Conservation (phyloP, 2,797 vertebrate genomes). For the Denticeps clupeoides region DNA sequence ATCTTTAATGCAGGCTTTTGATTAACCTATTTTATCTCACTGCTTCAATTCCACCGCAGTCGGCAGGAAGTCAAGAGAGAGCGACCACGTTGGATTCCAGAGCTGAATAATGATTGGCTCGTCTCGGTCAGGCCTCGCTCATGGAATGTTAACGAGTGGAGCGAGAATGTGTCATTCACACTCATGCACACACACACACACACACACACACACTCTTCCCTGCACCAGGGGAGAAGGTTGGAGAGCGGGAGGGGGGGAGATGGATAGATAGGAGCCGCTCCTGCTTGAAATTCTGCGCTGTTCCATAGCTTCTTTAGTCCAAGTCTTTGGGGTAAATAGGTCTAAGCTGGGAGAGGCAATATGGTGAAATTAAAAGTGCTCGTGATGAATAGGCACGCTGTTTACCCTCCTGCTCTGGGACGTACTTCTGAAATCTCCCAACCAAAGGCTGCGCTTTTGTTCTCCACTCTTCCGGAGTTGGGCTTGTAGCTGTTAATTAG, state of each 20-base stretch:
- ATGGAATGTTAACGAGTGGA: conserved; percentile 25
- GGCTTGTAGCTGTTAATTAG: too few relatives aligned
- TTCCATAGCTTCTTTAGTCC: conserved; percentile 11
- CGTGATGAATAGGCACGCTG: conserved; percentile 28
- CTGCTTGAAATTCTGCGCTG: conserved; percentile 28
- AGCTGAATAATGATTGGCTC: conserved; percentile 25
- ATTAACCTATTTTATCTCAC: conserved; percentile 23
- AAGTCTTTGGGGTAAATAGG: conserved; percentile 24
- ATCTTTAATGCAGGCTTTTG: conserved; percentile 21
- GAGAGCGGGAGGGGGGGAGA: neutral
- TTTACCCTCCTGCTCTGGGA: neutral
- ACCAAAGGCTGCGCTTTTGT: too few relatives aligned
- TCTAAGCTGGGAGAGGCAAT: conserved; percentile 23
- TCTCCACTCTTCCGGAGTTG: too few relatives aligned
- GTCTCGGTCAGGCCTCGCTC: conserved; percentile 2
- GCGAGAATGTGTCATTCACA: conserved; percentile 16
- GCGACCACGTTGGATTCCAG: conserved; percentile 10
- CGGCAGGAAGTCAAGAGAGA: conserved; percentile 17
- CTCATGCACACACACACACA: neutral
- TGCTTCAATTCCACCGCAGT: conserved; percentile 21
- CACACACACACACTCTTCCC: neutral
- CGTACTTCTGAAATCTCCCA: neutral
- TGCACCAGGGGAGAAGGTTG: neutral
- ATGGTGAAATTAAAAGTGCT: conserved; percentile 29
- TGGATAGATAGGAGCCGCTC: conserved; percentile 1